Evolutionary conservation across 2,113 vertebrate genomes (phyloP).

Genomic region (Cheilinus undulatus): DNA sequence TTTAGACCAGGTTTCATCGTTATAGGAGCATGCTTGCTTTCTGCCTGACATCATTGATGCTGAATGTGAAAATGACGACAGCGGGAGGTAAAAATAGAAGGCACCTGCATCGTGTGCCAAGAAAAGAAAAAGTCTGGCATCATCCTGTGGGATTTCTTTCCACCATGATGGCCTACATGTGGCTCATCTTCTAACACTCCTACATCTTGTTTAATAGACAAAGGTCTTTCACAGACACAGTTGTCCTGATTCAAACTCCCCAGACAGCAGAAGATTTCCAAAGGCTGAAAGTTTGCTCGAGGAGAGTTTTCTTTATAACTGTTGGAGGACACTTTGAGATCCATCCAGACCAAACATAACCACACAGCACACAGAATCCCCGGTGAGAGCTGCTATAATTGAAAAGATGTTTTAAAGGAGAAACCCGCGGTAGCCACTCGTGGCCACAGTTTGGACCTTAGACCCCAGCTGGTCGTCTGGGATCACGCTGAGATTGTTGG

Average conservation of each 20-base stretch:
- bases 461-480: slow-evolving; percentile 21
- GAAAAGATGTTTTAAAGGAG: slow-evolving; percentile 24
- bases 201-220: no score
- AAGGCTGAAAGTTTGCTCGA: neutral
- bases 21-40: no score
- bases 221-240: no score
- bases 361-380: slow-evolving; percentile 1
- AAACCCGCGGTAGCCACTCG: slow-evolving; percentile 11
- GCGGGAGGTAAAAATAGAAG: no score
- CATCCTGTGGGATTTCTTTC: no score
- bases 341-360: neutral
- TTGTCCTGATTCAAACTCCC: neutral
- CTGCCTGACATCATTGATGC: no score
- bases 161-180: no score
- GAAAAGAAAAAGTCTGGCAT: no score
- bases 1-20: no score
- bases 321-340: slow-evolving; percentile 5
- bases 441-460: slow-evolving; percentile 1
- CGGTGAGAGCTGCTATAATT: slow-evolving; percentile 22
- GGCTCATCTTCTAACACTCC: no score
- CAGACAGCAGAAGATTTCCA: neutral
- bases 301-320: neutral
- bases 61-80: no score
- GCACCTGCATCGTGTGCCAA: no score
- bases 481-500: slow-evolving; percentile 23